Percentiles rank a stretch among this genome's conserved stretches.
Conservation (phyloP, 2,113 vertebrate species). For the Chaetorhynchus papuensis region DNA sequence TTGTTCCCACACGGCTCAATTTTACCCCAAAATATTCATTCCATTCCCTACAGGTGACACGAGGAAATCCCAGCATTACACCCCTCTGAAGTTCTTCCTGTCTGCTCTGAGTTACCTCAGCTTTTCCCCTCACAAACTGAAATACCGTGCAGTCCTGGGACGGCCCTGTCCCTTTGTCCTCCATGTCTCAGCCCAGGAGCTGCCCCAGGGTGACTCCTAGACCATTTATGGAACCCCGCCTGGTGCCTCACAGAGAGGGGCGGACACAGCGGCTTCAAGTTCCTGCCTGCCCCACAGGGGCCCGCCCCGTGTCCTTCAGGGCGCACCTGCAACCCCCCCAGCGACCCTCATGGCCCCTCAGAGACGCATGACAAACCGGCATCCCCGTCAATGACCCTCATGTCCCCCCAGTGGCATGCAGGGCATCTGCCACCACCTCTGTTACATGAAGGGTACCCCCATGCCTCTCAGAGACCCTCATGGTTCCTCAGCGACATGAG, state of each 20-base stretch:
- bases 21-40: no score
- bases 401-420: accelerated
- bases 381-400: neutral
- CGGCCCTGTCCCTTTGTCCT: no score
- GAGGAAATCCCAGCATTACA: neutral
- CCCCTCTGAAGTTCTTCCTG: no score
- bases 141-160: no score
- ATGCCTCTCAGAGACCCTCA: neutral
- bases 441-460: neutral
- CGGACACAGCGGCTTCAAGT: neutral
- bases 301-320: no score
- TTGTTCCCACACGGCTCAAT: no score
- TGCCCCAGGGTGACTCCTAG: no score
- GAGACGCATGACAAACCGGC: no score
- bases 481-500: neutral
- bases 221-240: neutral
- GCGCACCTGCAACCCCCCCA: accelerated
- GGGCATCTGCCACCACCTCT: no score
- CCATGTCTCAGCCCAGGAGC: no score
- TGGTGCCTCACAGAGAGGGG: neutral
- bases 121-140: no score
- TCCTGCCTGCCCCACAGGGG: accelerated
- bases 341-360: neutral
- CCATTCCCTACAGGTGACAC: accelerated
- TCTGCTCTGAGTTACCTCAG: no score